A percentile compares a stretch with the other conserved stretches of the same genome.
These are phyloP conservation scores for Nesoenas mayeri DNA, from an alignment of 2,113 vertebrate species.

Conservation along the genomic window DNA sequence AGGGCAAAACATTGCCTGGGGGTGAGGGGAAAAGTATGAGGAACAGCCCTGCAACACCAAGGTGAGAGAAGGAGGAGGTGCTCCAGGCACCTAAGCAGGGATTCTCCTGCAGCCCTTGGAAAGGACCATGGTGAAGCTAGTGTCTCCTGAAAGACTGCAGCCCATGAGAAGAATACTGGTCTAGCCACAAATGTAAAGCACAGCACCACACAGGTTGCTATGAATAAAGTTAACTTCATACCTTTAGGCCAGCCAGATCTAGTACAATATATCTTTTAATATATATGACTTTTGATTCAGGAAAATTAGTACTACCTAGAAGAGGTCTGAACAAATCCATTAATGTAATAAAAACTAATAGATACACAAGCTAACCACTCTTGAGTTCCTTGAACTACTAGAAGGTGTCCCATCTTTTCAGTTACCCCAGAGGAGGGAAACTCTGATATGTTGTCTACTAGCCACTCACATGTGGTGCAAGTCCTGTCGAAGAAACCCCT, in stretches of 20 bases:
- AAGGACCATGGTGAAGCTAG: too few species aligned
- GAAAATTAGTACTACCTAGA: neutral
- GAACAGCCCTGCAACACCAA: neutral
- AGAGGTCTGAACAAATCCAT: neutral
- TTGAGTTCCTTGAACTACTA: neutral
- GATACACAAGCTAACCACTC: neutral
- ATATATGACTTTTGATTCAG: neutral
- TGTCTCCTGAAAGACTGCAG: too few species aligned
- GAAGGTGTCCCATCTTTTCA: neutral
- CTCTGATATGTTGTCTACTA: neutral
- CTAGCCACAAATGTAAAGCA: too few species aligned
- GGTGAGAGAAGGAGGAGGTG: too few species aligned
- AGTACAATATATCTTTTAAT: neutral
- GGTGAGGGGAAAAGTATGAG: neutral
- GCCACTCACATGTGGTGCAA: neutral
- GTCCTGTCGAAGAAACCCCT: neutral
- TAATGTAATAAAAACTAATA: neutral
- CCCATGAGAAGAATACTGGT: too few species aligned
- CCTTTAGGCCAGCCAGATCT: neutral
- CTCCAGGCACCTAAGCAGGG: accelerated
- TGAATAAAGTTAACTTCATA: neutral
- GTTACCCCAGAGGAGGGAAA: neutral
- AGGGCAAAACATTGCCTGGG: accelerated
- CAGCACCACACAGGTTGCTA: neutral
- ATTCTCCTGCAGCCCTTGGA: too few species aligned